These are phyloP conservation scores for Xyrichtys novacula DNA, from an alignment of 2,797 vertebrate genomes.

Conservation along the genomic window DNA sequence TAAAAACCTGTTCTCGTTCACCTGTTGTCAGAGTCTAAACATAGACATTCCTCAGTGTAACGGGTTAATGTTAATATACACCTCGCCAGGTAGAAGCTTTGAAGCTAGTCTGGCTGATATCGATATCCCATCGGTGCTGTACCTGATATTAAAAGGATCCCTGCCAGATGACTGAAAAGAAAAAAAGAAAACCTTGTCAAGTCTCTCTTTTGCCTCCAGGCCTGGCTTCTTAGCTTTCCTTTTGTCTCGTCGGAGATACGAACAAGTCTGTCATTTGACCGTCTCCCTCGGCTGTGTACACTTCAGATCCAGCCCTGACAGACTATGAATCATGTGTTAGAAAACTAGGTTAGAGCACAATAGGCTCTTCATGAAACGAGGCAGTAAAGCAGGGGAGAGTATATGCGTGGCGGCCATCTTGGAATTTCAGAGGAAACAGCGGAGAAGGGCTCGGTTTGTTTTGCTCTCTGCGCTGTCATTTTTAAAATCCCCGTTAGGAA, in stretches of 20 bases:
- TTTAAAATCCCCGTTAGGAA: slow-evolving; percentile 22
- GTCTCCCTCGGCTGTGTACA: slow-evolving; percentile 67
- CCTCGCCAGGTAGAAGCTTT: slow-evolving; percentile 59
- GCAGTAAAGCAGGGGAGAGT: slow-evolving; percentile 48
- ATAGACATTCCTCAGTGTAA: slow-evolving; percentile 55
- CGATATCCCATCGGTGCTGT: slow-evolving; percentile 56
- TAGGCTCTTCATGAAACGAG: slow-evolving; percentile 73
- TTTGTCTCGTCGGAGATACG: slow-evolving; percentile 73
- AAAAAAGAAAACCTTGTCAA: slow-evolving; percentile 58
- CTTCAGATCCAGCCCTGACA: slow-evolving; percentile 70
- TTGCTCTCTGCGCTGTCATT: slow-evolving; percentile 36
- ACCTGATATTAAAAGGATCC: slow-evolving; percentile 71
- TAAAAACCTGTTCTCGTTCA: slow-evolving; percentile 12
- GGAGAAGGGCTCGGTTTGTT: slow-evolving; percentile 38
- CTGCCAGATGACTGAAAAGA: slow-evolving; percentile 58
- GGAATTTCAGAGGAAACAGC: slow-evolving; percentile 42
- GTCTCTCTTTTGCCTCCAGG: slow-evolving; percentile 63
- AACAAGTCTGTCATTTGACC: slow-evolving; percentile 78
- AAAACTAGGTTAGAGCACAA: slow-evolving; percentile 81
- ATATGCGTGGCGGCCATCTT: slow-evolving; percentile 54
- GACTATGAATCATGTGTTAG: slow-evolving; percentile 76
- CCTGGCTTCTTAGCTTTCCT: slow-evolving; percentile 74
- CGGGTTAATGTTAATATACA: slow-evolving; percentile 47
- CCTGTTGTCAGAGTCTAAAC: slow-evolving; percentile 48
- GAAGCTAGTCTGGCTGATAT: slow-evolving; percentile 62